Evolutionary conservation across 2,888 invertebrate species (phyloP).

Genomic region (Periphyllus acericola): DNA sequence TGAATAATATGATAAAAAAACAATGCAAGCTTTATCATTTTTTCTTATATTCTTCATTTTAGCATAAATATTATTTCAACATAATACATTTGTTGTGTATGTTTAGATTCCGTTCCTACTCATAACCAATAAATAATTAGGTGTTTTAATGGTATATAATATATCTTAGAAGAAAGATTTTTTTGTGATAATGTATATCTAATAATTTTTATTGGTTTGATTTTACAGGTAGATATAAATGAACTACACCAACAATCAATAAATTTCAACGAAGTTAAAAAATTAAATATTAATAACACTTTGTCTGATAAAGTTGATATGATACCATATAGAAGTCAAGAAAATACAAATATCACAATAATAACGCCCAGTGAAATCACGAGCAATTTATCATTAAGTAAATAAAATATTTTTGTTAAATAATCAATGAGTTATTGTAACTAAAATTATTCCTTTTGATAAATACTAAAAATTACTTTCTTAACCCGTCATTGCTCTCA

Average conservation of each 20-base stretch:
- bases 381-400: slow-evolving; percentile 48
- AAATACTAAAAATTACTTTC: too few species aligned
- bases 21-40: too few species aligned
- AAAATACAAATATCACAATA: slow-evolving; percentile 40
- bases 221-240: slow-evolving; percentile 30
- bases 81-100: too few species aligned
- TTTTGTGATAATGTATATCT: background rate
- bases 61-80: too few species aligned
- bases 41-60: too few species aligned
- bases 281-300: background rate
- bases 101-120: background rate
- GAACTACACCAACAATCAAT: background rate
- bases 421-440: too few species aligned
- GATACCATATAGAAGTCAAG: slow-evolving; percentile 38
- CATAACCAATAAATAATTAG: background rate
- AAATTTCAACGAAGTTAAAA: background rate
- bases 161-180: background rate
- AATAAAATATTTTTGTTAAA: background rate
- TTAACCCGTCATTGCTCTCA: too few species aligned
- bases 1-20: too few species aligned
- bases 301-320: slow-evolving; percentile 46
- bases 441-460: too few species aligned
- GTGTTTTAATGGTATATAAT: too few species aligned
- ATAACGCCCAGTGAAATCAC: slow-evolving; percentile 39
- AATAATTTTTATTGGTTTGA: background rate